phyloP scores from a whole-genome alignment of 92 coral and sea anemone species.

The Epizoanthus rinbou region DNA sequence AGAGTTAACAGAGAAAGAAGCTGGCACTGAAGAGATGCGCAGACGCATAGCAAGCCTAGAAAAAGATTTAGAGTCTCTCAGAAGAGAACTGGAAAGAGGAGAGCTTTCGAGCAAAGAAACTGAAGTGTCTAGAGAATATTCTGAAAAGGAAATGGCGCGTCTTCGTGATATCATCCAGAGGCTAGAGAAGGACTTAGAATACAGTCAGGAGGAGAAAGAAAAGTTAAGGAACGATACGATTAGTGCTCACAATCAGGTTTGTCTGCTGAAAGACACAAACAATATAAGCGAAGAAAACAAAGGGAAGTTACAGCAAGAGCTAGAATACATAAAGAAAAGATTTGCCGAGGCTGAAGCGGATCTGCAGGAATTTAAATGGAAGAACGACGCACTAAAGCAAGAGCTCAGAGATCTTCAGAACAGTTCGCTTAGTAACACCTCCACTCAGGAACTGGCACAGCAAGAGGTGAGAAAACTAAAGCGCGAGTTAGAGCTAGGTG shows the following conservation, averaged over 20 bases:
- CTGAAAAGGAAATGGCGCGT: constrained; percentile 39
- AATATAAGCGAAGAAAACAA: constrained; percentile 57
- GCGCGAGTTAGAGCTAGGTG: constrained; percentile 62
- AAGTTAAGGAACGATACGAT: constrained; percentile 75
- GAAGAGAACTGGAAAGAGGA: constrained; percentile 58
- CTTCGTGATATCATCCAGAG: constrained; percentile 51
- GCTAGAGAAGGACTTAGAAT: constrained; percentile 62
- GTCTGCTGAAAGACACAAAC: constrained; percentile 69
- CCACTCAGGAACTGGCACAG: constrained; percentile 24
- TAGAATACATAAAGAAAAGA: constrained; percentile 54
- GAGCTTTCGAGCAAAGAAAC: constrained; percentile 56
- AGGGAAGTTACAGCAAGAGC: constrained; percentile 58
- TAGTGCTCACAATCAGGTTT: constrained; percentile 67
- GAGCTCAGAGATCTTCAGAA: constrained; percentile 45
- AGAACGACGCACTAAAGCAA: constrained; percentile 46
- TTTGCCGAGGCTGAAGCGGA: constrained; percentile 59
- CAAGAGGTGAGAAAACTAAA: constrained; percentile 43
- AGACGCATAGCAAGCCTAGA: constrained; percentile 47
- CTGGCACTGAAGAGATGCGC: constrained; percentile 43
- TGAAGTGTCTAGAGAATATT: constrained; percentile 48
- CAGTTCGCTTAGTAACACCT: background rate
- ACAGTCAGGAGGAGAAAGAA: constrained; percentile 77
- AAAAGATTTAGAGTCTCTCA: constrained; percentile 64
- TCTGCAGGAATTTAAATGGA: constrained; percentile 50
- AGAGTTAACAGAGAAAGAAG: constrained; percentile 58